Evolutionary conservation across 2,113 vertebrate genomes (phyloP).

Genomic region (Brachirus orientalis): DNA sequence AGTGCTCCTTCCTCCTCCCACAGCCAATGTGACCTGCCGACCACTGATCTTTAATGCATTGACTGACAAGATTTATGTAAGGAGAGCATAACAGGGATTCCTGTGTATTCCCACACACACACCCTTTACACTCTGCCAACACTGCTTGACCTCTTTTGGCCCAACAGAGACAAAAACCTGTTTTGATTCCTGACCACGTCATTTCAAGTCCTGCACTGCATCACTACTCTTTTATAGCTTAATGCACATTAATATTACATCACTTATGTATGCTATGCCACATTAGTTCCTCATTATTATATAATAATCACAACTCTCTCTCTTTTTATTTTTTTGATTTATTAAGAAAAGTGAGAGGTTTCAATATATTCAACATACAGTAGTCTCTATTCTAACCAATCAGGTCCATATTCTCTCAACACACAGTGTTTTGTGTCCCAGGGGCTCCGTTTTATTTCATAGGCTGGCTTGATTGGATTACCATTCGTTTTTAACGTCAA

Average conservation of each 20-base stretch:
- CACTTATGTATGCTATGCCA: background rate
- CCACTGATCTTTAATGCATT: slow-evolving; percentile 35
- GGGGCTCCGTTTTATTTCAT: slow-evolving; percentile 53
- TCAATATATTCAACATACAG: slow-evolving; percentile 39
- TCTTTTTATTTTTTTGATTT: slow-evolving; percentile 39
- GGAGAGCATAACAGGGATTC: slow-evolving; percentile 19
- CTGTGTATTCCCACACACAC: background rate
- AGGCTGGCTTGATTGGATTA: slow-evolving; percentile 63
- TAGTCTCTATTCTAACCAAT: slow-evolving; percentile 27
- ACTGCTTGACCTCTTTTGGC: slow-evolving; percentile 32
- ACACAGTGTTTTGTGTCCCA: slow-evolving; percentile 35
- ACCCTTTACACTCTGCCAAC: slow-evolving; percentile 5
- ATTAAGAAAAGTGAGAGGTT: slow-evolving; percentile 27
- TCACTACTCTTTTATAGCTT: background rate
- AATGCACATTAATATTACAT: slow-evolving; percentile 21
- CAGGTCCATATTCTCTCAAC: slow-evolving; percentile 33
- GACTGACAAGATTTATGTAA: slow-evolving; percentile 37
- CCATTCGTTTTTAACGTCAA: slow-evolving; percentile 28
- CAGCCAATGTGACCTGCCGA: slow-evolving; percentile 22
- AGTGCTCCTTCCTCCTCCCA: slow-evolving; percentile 3
- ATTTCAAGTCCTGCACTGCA: background rate
- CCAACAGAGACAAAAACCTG: slow-evolving; percentile 3
- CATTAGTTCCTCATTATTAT: slow-evolving; percentile 1
- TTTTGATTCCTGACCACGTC: slow-evolving; percentile 3
- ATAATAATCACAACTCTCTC: slow-evolving; percentile 15